Evolutionary conservation across 2,888 invertebrate genomes (phyloP), one percentile per base, ranked within the genome.

Genomic region (Bellardia bayeri): DNA sequence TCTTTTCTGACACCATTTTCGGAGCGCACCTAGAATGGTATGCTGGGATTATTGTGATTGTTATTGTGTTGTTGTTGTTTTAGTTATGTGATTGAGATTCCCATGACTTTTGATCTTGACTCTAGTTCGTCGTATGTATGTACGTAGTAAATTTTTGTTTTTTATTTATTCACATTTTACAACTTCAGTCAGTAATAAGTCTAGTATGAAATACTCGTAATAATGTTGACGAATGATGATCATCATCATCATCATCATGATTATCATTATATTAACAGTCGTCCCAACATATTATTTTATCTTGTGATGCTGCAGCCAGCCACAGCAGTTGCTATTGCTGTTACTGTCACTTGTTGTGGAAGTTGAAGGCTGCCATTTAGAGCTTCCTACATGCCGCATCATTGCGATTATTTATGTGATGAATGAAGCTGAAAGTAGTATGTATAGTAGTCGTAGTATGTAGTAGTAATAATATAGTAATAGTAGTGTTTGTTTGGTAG

Each of bases 341-440:
- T 78, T 78, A 51, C 56, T 88, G 88, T 80, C 84, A 88, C 76
- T 78, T 88, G 87, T 81, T 85, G 69, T 86, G 71, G 82, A 86
- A 86, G 88, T 89, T 89, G 88, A 89, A 89, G 89, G 89, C 88
- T 88, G 82, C 88, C 86, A 88, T 89, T 83, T 86, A 40, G 23
- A 74, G 80, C 85, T 85, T 85, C 85, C 85, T 85, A 85, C 63
- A 75, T 85, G 49, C 54, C 71, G 56, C 80, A 85, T 75, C 80
- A 81, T 58, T 58, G n/a, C 45, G 66, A 68, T 82, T 68, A 58
- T 68, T 66, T 75, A 56, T 71, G 42, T 85, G 80, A 85, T 85
- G 75, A 85, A 81, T 85, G 63, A 71, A 75, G 63, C 71, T 83
- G 83, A 45, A 83, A 78, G 71, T 83, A 16, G 45, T 68, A 4